Evolutionary conservation across 2,888 invertebrate genomes (phyloP), one percentile per base, ranked within the genome.

Genomic region (Lysandra bellargus): DNA sequence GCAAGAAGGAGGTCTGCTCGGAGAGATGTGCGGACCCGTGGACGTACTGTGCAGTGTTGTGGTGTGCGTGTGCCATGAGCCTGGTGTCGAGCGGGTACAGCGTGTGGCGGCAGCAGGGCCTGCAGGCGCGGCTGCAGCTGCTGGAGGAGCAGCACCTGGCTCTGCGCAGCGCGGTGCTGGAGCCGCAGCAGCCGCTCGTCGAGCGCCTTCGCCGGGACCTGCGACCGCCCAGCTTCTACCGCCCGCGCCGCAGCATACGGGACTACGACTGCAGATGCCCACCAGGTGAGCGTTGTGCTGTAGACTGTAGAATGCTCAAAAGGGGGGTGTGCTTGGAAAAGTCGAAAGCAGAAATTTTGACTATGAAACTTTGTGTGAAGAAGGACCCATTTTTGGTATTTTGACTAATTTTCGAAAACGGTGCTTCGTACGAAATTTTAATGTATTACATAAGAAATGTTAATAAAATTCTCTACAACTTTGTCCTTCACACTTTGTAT

Each of bases 211-310:
- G 95, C 83, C 87, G 95, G 76, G 96, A 96, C 82, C 92, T 95
- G 84, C 89, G 94, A 57, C 89, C 86, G 60, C 89, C 86, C 14
- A 83, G 78, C 78, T 87, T 88, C 86, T 92, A 92, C 92, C 85
- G 92, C 79, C 85, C 90, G 4, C 85, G 91, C 79, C 88, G 96
- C 81, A 93, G 94, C 84, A 92, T 95, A 84, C 90, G 96, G 84
- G 96, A 96, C 84, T 95, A 95, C 78, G 96, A 96, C 91, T 97
- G 97, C 94, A 93, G 95, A 84, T 97, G 97, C 95, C 96, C 96
- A 89, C 95, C 96, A 96, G 97, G 97, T 96, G 69, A 69, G 53
- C 30, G 14, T 40, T 12, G 17, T 6, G 37, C 40, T 73, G 17
- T 37, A 14, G 53, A 73, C 40, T 3, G 73, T 23, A 23, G 23